A percentile compares a stretch with the other conserved stretches of the same genome.
phyloP scores from a whole-genome alignment of 1,140 invertebrate genomes.

The Drosophila repletoides region DNA sequence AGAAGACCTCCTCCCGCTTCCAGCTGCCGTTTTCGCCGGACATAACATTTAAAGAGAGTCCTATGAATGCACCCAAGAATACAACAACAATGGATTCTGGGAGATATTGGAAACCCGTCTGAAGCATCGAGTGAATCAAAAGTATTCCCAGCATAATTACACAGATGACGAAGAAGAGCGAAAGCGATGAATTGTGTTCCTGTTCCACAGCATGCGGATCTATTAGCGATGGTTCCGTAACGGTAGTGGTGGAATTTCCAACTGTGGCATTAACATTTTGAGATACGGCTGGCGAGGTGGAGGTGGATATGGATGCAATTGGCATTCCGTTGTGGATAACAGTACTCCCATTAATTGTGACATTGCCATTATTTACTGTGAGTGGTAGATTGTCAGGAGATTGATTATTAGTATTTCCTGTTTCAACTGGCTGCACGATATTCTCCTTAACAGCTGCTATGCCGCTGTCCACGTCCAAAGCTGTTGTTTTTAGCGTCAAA shows the following conservation, averaged over 20 bases:
- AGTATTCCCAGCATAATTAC: constrained; percentile 96
- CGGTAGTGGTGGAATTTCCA: constrained; percentile 46
- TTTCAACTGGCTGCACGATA: background rate
- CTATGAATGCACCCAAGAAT: constrained; percentile 95
- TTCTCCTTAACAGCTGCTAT: background rate
- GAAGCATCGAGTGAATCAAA: constrained; percentile 96
- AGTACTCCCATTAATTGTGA: background rate
- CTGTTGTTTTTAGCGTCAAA: background rate
- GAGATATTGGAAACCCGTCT: constrained; percentile 97
- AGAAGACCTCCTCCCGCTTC: constrained; percentile 98
- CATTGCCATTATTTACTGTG: constrained; percentile 1
- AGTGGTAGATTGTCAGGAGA: too few species aligned
- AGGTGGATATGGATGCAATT: background rate
- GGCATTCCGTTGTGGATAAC: background rate
- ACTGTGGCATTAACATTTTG: constrained; percentile 3
- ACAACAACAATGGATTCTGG: constrained; percentile 99
- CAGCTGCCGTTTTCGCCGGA: constrained; percentile 95
- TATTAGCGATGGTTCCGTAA: constrained; percentile 71
- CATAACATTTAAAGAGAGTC: constrained; percentile 94
- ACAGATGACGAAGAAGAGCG: constrained; percentile 97
- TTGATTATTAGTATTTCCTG: too few species aligned
- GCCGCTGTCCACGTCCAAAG: background rate
- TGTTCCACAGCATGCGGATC: constrained; percentile 95
- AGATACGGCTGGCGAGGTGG: background rate
- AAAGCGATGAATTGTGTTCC: constrained; percentile 97